These are phyloP conservation scores for Papilio elwesi DNA, from an alignment of 2,888 invertebrate species.

Conservation along the genomic window DNA sequence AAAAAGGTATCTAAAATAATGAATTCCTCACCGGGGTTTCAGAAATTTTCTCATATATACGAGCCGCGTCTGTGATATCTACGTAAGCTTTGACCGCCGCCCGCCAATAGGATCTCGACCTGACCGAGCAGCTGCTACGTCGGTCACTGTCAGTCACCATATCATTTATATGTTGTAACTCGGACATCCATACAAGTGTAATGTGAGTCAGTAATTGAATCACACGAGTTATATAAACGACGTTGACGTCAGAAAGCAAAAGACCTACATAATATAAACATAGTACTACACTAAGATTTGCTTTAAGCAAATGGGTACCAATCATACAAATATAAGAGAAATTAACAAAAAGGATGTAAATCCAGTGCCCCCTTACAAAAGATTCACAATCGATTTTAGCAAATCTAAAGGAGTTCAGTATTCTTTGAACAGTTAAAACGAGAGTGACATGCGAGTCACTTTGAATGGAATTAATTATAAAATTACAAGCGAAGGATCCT, in stretches of 20 bases:
- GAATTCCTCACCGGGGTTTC: neutral
- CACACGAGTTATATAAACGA: neutral
- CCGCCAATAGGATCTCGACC: neutral
- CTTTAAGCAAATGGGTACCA: neutral
- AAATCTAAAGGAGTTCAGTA: neutral
- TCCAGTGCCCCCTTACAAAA: neutral
- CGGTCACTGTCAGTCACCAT: neutral
- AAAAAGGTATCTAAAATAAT: too few relatives aligned
- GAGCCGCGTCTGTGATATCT: neutral
- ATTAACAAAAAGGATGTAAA: neutral
- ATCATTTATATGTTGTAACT: neutral
- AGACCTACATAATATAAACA: too few relatives aligned
- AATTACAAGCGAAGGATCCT: neutral
- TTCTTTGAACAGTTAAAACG: constrained; percentile 2
- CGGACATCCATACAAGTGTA: neutral
- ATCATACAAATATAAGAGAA: constrained; percentile 4
- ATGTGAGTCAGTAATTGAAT: neutral
- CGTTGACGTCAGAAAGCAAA: neutral
- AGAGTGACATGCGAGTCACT: constrained; percentile 1
- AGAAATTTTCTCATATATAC: neutral
- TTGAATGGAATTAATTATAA: neutral
- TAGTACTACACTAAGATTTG: too few relatives aligned
- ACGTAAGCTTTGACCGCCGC: neutral
- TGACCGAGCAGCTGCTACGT: neutral
- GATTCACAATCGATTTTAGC: neutral